Evolutionary conservation across 2,888 invertebrate genomes (phyloP).

Genomic region (Eupithecia inturbata): DNA sequence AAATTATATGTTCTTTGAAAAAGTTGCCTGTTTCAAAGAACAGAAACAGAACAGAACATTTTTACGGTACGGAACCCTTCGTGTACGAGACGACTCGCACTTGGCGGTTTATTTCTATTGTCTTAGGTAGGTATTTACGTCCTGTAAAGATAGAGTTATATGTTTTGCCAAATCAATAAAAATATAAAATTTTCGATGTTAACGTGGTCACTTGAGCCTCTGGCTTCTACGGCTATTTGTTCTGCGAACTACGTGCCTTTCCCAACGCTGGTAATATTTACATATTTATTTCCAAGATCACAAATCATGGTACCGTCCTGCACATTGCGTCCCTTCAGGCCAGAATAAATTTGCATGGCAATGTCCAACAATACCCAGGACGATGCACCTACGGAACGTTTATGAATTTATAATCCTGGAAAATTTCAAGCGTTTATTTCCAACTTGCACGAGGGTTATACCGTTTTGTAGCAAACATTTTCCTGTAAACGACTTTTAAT

Average conservation of each 20-base stretch:
- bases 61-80: no score
- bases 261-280: not conserved
- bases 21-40: no score
- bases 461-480: not conserved
- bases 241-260: not conserved
- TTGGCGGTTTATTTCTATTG: no score
- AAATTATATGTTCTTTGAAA: no score
- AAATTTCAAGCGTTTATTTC: conserved; percentile 12
- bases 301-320: conserved; percentile 21
- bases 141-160: not conserved
- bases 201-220: not conserved
- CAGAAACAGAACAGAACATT: no score
- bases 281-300: conserved; percentile 12
- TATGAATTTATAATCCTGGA: conserved; percentile 41
- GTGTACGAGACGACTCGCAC: no score
- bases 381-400: conserved; percentile 34
- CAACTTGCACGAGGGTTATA: not conserved
- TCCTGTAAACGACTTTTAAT: not conserved
- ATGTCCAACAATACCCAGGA: conserved; percentile 26
- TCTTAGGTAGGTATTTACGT: no score
- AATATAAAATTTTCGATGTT: not conserved
- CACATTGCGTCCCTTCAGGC: conserved; percentile 40
- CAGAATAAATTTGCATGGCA: conserved; percentile 56
- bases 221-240: not conserved
- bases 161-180: not conserved